A percentile compares a stretch with the other conserved stretches of the same genome.
phyloP scores from a whole-genome alignment of 2,888 invertebrate genomes.

The Gonocerus acuteangulatus region DNA sequence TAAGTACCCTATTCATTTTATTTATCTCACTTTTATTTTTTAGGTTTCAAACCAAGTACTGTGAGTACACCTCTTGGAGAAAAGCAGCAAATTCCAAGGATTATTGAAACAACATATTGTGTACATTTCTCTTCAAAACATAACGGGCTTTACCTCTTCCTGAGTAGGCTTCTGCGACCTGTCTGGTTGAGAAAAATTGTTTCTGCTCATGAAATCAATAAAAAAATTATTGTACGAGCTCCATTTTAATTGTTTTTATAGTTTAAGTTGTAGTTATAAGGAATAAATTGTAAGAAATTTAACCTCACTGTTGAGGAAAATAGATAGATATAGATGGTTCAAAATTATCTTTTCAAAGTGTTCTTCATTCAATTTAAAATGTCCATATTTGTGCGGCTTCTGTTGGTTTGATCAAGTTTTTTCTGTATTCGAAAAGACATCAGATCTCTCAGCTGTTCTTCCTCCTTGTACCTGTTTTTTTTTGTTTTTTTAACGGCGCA shows the following conservation, averaged over 20 bases:
- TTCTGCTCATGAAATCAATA: conserved; percentile 40
- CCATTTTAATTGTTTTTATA: conserved; percentile 36
- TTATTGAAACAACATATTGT: conserved; percentile 32
- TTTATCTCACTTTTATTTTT: neutral
- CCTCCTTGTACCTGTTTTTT: no score
- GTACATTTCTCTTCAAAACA: conserved; percentile 67
- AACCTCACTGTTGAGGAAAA: no score
- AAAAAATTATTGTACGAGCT: conserved; percentile 52
- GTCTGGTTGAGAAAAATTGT: conserved; percentile 73
- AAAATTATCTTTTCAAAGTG: neutral
- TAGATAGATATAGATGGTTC: no score
- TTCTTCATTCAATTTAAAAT: no score
- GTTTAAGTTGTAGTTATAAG: conserved; percentile 1
- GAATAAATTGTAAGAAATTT: no score
- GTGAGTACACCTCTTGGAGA: conserved; percentile 39
- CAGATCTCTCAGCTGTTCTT: no score
- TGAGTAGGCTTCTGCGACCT: conserved; percentile 77
- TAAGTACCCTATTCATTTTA: no score
- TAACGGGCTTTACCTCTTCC: conserved; percentile 85
- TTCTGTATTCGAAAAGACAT: no score
- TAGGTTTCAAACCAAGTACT: conserved; percentile 37
- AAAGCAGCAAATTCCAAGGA: conserved; percentile 20
- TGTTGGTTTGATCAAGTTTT: no score
- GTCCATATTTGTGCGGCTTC: no score
- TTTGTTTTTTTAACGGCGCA: no score